phyloP scores from a whole-genome alignment of 2,888 invertebrate genomes.

The Eupithecia tripunctaria region DNA sequence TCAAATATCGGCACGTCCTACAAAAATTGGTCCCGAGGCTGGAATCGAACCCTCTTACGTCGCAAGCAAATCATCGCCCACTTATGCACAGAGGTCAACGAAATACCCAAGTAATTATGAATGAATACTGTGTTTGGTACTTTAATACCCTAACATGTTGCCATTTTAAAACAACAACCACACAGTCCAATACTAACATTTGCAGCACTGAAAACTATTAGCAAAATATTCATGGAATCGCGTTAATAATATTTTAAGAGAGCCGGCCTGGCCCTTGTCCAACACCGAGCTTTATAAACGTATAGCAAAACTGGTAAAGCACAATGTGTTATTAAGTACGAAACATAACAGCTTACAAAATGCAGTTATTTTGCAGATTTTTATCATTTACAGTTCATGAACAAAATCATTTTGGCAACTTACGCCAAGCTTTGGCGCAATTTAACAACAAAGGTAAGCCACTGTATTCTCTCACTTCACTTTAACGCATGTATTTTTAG shows the following conservation, averaged over 20 bases:
- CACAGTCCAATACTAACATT: slow-evolving; percentile 19
- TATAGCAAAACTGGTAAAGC: slow-evolving; percentile 12
- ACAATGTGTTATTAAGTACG: slow-evolving; percentile 11
- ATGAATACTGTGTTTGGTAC: background rate
- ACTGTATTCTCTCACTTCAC: background rate
- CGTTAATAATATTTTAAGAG: slow-evolving; percentile 40
- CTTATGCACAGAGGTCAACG: background rate
- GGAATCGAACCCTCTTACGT: background rate
- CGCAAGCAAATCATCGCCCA: background rate
- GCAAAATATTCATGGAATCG: slow-evolving; percentile 39
- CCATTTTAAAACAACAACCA: slow-evolving; percentile 7
- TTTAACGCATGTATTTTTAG: background rate
- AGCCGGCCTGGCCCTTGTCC: slow-evolving; percentile 36
- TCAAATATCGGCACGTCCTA: background rate
- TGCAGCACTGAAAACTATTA: slow-evolving; percentile 32
- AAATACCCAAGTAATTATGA: background rate
- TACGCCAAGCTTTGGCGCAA: background rate
- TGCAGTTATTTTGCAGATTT: slow-evolving; percentile 6
- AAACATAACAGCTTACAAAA: background rate
- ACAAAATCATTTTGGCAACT: background rate
- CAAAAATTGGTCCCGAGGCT: background rate
- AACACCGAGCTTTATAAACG: slow-evolving; percentile 26
- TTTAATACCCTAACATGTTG: background rate
- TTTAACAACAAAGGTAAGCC: background rate
- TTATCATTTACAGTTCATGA: background rate